Conservation (phyloP, 1,140 invertebrate genomes). For the Drosophila nannoptera region DNA sequence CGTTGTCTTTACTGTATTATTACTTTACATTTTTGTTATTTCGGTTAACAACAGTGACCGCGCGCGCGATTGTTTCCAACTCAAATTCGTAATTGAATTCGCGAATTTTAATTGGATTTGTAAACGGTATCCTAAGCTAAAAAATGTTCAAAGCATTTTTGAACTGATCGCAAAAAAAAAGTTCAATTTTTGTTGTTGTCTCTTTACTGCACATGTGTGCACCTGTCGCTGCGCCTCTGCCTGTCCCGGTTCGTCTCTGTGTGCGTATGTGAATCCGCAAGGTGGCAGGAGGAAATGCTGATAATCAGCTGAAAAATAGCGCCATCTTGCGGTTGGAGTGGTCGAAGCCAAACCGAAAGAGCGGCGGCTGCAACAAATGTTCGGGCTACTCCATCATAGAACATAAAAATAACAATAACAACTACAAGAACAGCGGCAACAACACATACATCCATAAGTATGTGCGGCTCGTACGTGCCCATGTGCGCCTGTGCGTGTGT, state of each 20-base stretch:
- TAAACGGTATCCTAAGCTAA: constrained; percentile 14
- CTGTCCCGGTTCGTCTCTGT: neutral
- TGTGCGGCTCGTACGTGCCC: constrained; percentile 27
- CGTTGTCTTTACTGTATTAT: constrained; percentile 13
- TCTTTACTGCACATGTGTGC: neutral
- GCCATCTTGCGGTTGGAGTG: constrained; percentile 17
- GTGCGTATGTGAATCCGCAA: neutral
- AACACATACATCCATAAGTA: neutral
- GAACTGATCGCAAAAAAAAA: constrained; percentile 14
- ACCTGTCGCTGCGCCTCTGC: neutral
- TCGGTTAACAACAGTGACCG: constrained; percentile 23
- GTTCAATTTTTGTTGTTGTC: constrained; percentile 3
- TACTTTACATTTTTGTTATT: constrained; percentile 28
- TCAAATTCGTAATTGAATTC: constrained; percentile 21
- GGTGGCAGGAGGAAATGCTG: neutral
- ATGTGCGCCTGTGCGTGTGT: constrained; percentile 31
- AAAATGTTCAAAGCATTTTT: constrained; percentile 10
- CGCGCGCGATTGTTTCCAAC: constrained; percentile 16
- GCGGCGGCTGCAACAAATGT: constrained; percentile 26
- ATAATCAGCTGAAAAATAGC: constrained; percentile 35
- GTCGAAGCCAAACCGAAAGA: neutral
- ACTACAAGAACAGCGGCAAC: neutral
- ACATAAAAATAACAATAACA: constrained; percentile 2
- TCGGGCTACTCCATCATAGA: neutral
- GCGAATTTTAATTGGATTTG: constrained; percentile 8